Base-by-base conservation (phyloP, 2,113 vertebrate genomes). In the Cyprinodon variegatus region DNA sequence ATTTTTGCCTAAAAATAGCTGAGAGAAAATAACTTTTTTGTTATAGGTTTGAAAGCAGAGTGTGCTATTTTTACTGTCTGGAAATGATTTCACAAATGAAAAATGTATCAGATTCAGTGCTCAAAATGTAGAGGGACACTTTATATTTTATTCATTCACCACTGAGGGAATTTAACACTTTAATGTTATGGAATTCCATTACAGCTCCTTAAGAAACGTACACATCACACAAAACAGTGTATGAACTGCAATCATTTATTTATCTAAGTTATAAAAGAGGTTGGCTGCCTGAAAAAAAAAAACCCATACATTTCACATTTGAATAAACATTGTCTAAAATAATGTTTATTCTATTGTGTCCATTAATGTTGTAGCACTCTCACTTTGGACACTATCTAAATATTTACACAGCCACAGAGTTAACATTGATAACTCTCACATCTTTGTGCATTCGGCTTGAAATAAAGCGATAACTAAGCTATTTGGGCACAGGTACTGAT, bases 61-160 rank as follows among this genome's bases (percentile, higher is more conserved):
- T 65, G 10, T 29, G 45, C 65, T 76, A 79, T 43, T 37, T 61
- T 76, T 83, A 63, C 66, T 79, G 65, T 82, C 68, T 74, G 37
- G 39, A 87, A 89, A 84, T 4, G 41, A 78, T 86, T 83, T 86
- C 43, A 81, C 64, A 84, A 81, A 86, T 87, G 63, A 82, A 83
- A 90, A 88, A 84, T 90, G 75, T 82, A 88, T 90, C 67, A 61
- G 22, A 68, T 65, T 83, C 68, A 53, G 0, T 69, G 78, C 87
- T 64, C 73, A 57, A 77, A 72, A 84, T 83, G 59, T 82, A 79
- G 86, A 76, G 38, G 53, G 72, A 53, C 20, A 38, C 74, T 71
- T 91, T 75, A 80, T 91, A 65, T 88, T 91, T 92, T 90, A 92
- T 92, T 91, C 59, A 91, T 86, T 76, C 4, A 0, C 70, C 76